A percentile compares a stretch with the other conserved stretches of the same genome.
These are phyloP conservation scores for Sialia sialis DNA, from an alignment of 2,113 vertebrate species.

Conservation along the genomic window DNA sequence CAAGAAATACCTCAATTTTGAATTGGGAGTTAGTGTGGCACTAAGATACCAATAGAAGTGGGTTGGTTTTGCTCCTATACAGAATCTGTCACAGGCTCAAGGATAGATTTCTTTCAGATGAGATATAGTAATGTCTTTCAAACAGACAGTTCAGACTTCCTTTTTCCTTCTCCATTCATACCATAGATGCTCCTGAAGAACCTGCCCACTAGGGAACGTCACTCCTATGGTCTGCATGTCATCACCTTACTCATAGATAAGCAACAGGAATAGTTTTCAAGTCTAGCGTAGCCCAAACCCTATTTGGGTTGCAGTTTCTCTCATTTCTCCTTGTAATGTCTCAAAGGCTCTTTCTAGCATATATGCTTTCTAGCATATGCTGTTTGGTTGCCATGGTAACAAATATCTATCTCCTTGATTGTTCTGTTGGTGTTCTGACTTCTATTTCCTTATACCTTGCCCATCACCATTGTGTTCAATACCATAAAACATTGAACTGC, in stretches of 20 bases:
- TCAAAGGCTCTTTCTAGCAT: background rate
- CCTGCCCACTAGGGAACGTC: rapidly evolving
- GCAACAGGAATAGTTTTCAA: background rate
- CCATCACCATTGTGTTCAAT: background rate
- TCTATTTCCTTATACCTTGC: background rate
- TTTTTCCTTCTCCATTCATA: background rate
- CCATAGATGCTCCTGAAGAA: background rate
- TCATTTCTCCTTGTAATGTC: background rate
- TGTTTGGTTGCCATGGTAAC: background rate
- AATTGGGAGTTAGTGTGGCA: background rate
- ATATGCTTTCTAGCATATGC: background rate
- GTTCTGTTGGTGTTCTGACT: conserved; percentile 10
- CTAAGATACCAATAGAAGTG: background rate
- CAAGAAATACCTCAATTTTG: background rate
- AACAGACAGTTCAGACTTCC: background rate
- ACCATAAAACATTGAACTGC: background rate
- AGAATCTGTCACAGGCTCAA: background rate
- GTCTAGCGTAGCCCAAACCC: background rate
- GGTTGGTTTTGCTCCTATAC: background rate
- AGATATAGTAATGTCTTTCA: background rate
- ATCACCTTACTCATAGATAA: background rate
- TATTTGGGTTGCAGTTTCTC: background rate
- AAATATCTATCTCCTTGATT: background rate
- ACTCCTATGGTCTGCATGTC: background rate
- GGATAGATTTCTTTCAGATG: background rate